Conservation (phyloP, 2,888 invertebrate genomes). For the Drosophila anomalata region DNA sequence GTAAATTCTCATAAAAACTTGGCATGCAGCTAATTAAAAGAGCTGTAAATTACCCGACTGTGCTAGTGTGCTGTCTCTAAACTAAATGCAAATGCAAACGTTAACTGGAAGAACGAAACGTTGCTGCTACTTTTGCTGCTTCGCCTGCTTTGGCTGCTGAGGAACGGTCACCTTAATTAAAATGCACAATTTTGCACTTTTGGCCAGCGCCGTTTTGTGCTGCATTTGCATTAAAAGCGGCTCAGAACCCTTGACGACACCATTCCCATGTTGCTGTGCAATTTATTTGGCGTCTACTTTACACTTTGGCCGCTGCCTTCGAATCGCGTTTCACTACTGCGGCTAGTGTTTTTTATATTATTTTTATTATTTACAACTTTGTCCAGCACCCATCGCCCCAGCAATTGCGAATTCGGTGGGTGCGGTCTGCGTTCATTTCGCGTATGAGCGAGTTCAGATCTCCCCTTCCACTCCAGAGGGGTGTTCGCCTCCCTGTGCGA, state of each 20-base stretch:
- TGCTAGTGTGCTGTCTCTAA: conserved; percentile 33
- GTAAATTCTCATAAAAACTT: conserved; percentile 71
- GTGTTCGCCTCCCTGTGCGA: conserved; percentile 17
- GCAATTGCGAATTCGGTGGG: conserved; percentile 57
- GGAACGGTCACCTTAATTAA: conserved; percentile 76
- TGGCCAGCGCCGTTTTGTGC: conserved; percentile 66
- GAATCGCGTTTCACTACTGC: conserved; percentile 57
- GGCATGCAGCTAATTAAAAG: conserved; percentile 75
- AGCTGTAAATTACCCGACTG: conserved; percentile 71
- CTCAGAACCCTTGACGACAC: conserved; percentile 55
- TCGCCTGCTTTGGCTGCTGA: conserved; percentile 40
- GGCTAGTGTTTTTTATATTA: conserved; percentile 12
- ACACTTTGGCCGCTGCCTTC: conserved; percentile 59
- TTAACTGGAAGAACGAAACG: conserved; percentile 28
- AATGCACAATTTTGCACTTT: conserved; percentile 81
- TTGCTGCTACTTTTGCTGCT: conserved; percentile 32
- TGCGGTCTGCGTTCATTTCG: conserved; percentile 74
- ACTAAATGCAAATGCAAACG: conserved; percentile 66
- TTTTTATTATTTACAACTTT: conserved; percentile 60
- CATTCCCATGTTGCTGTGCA: conserved; percentile 61
- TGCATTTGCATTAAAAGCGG: conserved; percentile 76
- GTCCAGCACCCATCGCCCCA: conserved; percentile 11
- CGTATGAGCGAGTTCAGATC: conserved; percentile 59
- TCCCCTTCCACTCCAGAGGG: not conserved
- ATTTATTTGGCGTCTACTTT: conserved; percentile 76